phyloP scores from a whole-genome alignment of 2,888 invertebrate species.

The Taenaris catops region DNA sequence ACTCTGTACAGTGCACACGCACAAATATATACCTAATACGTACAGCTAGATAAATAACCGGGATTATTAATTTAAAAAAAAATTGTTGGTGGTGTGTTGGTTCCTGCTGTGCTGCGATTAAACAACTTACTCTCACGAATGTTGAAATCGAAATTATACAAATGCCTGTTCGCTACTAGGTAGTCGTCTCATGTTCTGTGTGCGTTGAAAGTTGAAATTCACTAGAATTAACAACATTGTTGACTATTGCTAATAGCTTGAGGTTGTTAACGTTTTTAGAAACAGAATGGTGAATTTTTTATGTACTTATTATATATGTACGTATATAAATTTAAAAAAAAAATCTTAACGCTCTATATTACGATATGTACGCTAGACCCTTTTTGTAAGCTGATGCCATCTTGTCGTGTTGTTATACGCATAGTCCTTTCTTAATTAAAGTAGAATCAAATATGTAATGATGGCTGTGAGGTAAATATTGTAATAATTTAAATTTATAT shows the following conservation, averaged over 20 bases:
- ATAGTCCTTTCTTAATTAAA: conserved; percentile 73
- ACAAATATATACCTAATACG: conserved; percentile 13
- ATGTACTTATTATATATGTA: conserved; percentile 67
- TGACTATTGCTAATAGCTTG: conserved; percentile 80
- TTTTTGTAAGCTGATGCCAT: conserved; percentile 74
- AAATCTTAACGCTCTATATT: conserved; percentile 53
- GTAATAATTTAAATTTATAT: conserved; percentile 77
- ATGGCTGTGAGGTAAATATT: conserved; percentile 79
- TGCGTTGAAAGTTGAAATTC: conserved; percentile 67
- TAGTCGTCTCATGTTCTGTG: conserved; percentile 69
- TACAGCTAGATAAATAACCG: neutral
- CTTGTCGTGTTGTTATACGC: conserved; percentile 68
- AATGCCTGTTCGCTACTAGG: conserved; percentile 49
- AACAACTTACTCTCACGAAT: conserved; percentile 25
- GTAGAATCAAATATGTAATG: conserved; percentile 79
- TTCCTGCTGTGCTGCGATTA: conserved; percentile 28
- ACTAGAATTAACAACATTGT: conserved; percentile 76
- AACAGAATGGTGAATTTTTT: conserved; percentile 71
- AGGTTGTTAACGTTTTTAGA: conserved; percentile 79
- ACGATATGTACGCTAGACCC: conserved; percentile 72
- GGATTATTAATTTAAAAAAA: neutral
- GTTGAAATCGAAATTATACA: conserved; percentile 31
- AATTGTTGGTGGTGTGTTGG: conserved; percentile 28
- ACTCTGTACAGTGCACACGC: conserved; percentile 25
- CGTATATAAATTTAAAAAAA: no score